These are phyloP conservation scores for Ptychobarbus kaznakovi DNA, from an alignment of 2,797 vertebrate genomes.

Conservation along the genomic window DNA sequence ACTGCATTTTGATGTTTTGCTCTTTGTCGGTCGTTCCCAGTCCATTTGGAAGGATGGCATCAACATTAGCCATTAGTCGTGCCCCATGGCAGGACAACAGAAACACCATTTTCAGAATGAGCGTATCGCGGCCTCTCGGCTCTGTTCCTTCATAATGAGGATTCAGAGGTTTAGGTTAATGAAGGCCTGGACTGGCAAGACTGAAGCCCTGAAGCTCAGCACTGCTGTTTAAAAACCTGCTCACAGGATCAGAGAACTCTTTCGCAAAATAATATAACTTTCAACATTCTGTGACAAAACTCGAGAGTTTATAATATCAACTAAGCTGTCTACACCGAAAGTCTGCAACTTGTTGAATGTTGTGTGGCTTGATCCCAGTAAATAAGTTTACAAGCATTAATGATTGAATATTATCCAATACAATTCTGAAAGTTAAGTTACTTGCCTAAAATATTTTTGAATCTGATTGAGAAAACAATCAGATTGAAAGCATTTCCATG, in stretches of 20 bases:
- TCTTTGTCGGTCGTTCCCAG: conserved; percentile 62
- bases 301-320: background rate
- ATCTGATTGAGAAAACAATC: background rate
- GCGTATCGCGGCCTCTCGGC: conserved; percentile 76
- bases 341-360: background rate
- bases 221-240: conserved; percentile 68
- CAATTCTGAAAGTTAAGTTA: background rate
- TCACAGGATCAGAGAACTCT: background rate
- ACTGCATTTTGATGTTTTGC: conserved; percentile 51
- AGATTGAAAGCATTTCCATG: background rate
- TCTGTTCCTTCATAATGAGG: conserved; percentile 82
- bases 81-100: conserved; percentile 79
- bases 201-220: conserved; percentile 70
- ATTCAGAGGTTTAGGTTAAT: conserved; percentile 76
- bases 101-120: conserved; percentile 79
- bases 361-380: background rate
- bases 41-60: conserved; percentile 72
- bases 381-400: background rate
- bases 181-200: conserved; percentile 77
- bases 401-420: background rate
- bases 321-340: background rate
- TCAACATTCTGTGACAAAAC: background rate
- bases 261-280: background rate
- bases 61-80: conserved; percentile 79
- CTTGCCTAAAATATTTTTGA: background rate